Conservation (phyloP, 35 echinoderm and acorn worm genomes). For the Antedon bifida region DNA sequence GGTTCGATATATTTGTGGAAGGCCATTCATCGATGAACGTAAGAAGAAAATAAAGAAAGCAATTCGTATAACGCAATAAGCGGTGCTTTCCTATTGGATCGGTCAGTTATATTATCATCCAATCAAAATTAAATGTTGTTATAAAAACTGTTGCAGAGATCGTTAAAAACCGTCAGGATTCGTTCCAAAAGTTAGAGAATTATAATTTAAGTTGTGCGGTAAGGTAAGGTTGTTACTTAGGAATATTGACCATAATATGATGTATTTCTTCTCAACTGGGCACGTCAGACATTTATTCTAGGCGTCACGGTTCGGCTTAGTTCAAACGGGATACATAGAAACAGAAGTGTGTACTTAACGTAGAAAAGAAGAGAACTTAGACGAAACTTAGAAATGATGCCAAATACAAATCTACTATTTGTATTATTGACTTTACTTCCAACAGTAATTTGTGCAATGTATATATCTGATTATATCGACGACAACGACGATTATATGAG, state of each 20-base stretch:
- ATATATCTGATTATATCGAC: background rate
- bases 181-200: background rate
- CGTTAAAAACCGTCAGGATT: background rate
- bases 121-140: background rate
- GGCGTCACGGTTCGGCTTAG: too few relatives aligned
- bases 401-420: background rate
- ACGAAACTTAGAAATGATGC: too few relatives aligned
- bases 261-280: too few relatives aligned
- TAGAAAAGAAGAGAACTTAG: too few relatives aligned
- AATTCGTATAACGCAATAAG: too few relatives aligned
- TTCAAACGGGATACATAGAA: too few relatives aligned
- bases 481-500: background rate
- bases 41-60: too few relatives aligned
- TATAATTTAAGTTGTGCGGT: background rate
- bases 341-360: too few relatives aligned
- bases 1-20: too few relatives aligned
- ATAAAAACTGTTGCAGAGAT: background rate
- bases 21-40: too few relatives aligned
- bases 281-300: too few relatives aligned
- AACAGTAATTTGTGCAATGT: background rate
- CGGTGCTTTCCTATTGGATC: too few relatives aligned
- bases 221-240: background rate
- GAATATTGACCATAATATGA: background rate
- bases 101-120: background rate
- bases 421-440: background rate